phyloP scores from a whole-genome alignment of 2,797 vertebrate species.

The Takifugu ocellatus region DNA sequence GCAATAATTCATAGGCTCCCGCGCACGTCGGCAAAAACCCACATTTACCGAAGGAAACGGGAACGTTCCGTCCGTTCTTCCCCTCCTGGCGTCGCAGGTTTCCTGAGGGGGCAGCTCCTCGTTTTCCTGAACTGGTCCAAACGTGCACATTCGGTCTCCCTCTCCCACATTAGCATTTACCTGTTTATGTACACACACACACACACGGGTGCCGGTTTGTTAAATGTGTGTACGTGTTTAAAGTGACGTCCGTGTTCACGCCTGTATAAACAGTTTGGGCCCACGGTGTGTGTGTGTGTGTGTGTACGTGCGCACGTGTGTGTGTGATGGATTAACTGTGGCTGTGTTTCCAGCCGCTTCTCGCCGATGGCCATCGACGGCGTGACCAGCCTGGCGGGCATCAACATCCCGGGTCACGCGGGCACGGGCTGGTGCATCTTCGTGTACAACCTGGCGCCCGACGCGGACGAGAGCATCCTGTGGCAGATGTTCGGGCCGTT shows the following conservation, averaged over 20 bases:
- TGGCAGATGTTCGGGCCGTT: slow-evolving; percentile 99
- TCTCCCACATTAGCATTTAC: too few species aligned
- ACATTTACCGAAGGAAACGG: slow-evolving; percentile 28
- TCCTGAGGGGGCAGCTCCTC: too few species aligned
- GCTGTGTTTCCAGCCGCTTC: slow-evolving; percentile 81
- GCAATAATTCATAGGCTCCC: slow-evolving; percentile 74
- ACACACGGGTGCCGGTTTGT: too few species aligned
- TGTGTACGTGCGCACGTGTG: too few species aligned
- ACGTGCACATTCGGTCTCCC: too few species aligned
- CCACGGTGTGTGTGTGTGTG: too few species aligned
- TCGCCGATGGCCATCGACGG: slow-evolving; percentile 97
- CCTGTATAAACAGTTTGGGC: too few species aligned
- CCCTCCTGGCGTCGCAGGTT: not conserved
- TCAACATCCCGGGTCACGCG: slow-evolving; percentile 95
- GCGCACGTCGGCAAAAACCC: slow-evolving; percentile 42
- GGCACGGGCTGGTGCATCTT: slow-evolving; percentile 98
- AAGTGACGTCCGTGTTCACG: too few species aligned
- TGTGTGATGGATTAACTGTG: not conserved
- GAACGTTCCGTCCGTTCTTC: slow-evolving; percentile 16
- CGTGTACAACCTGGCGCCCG: slow-evolving; percentile 97
- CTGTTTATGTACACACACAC: too few species aligned
- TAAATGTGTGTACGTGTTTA: too few species aligned
- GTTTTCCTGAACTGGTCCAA: too few species aligned
- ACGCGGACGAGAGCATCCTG: slow-evolving; percentile 96
- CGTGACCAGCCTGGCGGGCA: slow-evolving; percentile 95